Evolutionary conservation across 2,113 vertebrate species (phyloP).

Genomic region (Pomatostomus ruficeps): DNA sequence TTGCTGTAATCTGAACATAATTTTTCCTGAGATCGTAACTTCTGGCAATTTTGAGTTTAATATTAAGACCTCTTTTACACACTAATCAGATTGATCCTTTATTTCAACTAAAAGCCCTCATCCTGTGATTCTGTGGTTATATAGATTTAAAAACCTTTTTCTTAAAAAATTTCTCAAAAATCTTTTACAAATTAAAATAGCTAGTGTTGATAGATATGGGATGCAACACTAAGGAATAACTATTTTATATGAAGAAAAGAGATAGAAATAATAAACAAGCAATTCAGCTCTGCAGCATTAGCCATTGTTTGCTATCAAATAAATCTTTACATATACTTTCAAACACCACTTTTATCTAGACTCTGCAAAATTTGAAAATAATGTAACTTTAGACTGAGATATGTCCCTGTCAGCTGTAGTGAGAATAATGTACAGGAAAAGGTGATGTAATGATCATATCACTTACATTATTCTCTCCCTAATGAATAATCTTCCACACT

Average conservation of each 20-base stretch:
- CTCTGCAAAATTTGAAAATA: constrained; percentile 8
- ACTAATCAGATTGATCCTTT: neutral
- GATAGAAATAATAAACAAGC: neutral
- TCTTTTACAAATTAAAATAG: neutral
- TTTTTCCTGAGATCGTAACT: neutral
- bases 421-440: constrained; percentile 85
- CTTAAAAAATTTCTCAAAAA: neutral
- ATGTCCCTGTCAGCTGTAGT: constrained; percentile 73
- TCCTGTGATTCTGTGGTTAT: neutral
- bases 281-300: neutral
- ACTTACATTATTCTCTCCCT: constrained; percentile 88
- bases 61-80: neutral
- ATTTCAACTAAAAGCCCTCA: neutral
- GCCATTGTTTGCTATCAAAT: neutral
- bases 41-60: neutral
- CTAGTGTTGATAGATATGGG: neutral
- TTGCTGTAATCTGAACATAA: neutral
- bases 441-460: constrained; percentile 92
- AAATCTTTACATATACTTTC: neutral
- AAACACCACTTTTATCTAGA: neutral
- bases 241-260: neutral
- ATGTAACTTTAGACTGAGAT: constrained; percentile 11
- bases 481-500: constrained; percentile 82
- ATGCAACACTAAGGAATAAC: neutral
- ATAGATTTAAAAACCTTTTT: neutral